phyloP scores from a whole-genome alignment of 2,888 invertebrate species.

The Sthenelais limicola region DNA sequence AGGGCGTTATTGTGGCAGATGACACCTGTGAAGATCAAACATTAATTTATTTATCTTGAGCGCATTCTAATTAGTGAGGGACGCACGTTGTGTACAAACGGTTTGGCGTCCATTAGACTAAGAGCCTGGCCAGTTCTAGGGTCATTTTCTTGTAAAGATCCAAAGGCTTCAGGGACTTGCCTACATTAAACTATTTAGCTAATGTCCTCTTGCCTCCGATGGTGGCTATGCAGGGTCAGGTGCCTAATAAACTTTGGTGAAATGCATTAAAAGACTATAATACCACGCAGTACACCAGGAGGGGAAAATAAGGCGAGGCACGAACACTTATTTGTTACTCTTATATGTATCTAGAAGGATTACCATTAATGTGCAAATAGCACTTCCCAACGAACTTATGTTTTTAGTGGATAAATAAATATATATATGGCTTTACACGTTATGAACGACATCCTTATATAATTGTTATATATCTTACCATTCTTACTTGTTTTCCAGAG shows the following conservation, averaged over 20 bases:
- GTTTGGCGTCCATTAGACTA: conserved; percentile 25
- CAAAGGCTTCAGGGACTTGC: conserved; percentile 31
- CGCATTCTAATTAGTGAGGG: conserved; percentile 31
- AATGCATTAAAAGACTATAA: conserved; percentile 34
- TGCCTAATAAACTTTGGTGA: conserved; percentile 31
- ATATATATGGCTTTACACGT: too few species aligned
- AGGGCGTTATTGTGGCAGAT: conserved; percentile 5
- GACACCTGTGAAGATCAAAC: conserved; percentile 29
- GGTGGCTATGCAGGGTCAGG: conserved; percentile 14
- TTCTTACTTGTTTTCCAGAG: too few species aligned
- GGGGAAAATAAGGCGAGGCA: not conserved
- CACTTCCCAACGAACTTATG: too few species aligned
- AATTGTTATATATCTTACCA: too few species aligned
- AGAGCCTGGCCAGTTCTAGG: conserved; percentile 33
- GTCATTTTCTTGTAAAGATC: conserved; percentile 25
- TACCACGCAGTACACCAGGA: not conserved
- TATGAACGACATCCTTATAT: too few species aligned
- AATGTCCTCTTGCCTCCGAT: conserved; percentile 28
- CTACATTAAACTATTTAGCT: conserved; percentile 35
- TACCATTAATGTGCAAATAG: too few species aligned
- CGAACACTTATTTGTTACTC: too few species aligned
- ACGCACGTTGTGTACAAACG: conserved; percentile 7
- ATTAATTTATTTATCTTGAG: conserved; percentile 36
- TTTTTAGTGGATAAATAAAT: too few species aligned
- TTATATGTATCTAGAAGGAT: too few species aligned